Base-by-base conservation (phyloP, 2,888 invertebrate species). In the Phrixothrix hirtus region DNA sequence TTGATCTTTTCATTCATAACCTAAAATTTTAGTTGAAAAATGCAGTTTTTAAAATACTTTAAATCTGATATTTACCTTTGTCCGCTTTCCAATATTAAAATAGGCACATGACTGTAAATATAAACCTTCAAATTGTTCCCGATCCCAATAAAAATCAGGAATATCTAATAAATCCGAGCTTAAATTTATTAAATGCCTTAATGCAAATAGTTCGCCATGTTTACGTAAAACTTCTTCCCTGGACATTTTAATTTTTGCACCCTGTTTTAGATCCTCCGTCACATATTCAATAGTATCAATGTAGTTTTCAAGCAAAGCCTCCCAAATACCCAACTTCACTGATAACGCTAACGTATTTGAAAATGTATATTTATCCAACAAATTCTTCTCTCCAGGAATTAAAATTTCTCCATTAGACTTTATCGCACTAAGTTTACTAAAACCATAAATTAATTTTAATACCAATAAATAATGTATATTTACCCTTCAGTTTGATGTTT, bases 71-170 rank as follows among this genome's bases (percentile, higher is more conserved):
- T 69, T 74, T 68, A 91, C 92, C 79, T 83, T 87, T 5, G 95
- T 95, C 57, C 97, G 80, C 63, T 91, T 83, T 0, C 85, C 78
- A 54, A 96, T 91, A 58, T 86, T 88, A 67, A 96, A 91, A 76
- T 96, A 92, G 1, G 83, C 82, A 57, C 88, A 89, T 0, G 89
- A 89, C 68, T 87, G 85, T 50, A 86, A 82, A 75, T 95, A 98
- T 3, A 97, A 79, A 0, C 77, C 78, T 77, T 97, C 97, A 17
- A 97, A 78, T 44, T 89, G 83, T 64, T 95, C 94, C 43, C 94
- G 84, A 68, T 98, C 97, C 98, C 98, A 98, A 77, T 98, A 98
- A 77, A 96, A 95, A 77, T 98, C 98, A 0, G 97, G 96, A 0
- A 93, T 93, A 74, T 96, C 96, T 59, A 97, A 78, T 31, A 97